Conservation (phyloP, 1,140 invertebrate species). For the Drosophila nannoptera region DNA sequence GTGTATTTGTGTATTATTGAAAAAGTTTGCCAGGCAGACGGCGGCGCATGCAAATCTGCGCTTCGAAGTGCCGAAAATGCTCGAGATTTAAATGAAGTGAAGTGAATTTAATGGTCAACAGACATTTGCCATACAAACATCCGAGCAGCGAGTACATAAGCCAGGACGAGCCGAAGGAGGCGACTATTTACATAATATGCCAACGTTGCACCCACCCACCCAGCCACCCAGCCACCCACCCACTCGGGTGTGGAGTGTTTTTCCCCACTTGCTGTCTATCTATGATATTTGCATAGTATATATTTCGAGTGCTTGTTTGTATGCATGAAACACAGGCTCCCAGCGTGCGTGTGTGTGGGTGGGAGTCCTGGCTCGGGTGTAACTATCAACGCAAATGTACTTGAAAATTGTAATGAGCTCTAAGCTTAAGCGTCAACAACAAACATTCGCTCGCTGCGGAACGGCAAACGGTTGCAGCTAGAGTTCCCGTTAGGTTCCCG, state of each 20-base stretch:
- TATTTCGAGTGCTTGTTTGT: constrained; percentile 74
- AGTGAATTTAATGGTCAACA: constrained; percentile 79
- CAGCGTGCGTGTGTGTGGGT: not conserved
- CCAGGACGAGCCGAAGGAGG: not conserved
- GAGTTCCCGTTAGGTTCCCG: constrained; percentile 29
- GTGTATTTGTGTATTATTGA: constrained; percentile 68
- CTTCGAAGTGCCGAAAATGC: constrained; percentile 49
- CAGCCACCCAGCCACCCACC: not conserved
- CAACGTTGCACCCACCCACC: constrained; percentile 27
- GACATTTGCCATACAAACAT: constrained; percentile 65
- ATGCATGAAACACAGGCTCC: constrained; percentile 56
- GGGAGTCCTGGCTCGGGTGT: constrained; percentile 48
- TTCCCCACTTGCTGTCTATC: constrained; percentile 50
- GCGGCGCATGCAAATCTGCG: constrained; percentile 49
- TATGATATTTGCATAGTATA: constrained; percentile 75
- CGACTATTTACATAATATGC: constrained; percentile 57
- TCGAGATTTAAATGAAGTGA: constrained; percentile 78
- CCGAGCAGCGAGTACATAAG: constrained; percentile 26
- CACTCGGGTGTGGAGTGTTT: constrained; percentile 45
- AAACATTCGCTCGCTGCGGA: constrained; percentile 55
- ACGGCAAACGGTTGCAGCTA: constrained; percentile 14
- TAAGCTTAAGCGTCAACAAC: constrained; percentile 75
- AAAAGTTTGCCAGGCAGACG: constrained; percentile 54
- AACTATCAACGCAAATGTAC: constrained; percentile 78
- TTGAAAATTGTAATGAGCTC: constrained; percentile 78